A percentile compares a stretch with the other conserved stretches of the same genome.
Conservation (phyloP, 2,797 vertebrate genomes). For the Euphonia xanthogaster region DNA sequence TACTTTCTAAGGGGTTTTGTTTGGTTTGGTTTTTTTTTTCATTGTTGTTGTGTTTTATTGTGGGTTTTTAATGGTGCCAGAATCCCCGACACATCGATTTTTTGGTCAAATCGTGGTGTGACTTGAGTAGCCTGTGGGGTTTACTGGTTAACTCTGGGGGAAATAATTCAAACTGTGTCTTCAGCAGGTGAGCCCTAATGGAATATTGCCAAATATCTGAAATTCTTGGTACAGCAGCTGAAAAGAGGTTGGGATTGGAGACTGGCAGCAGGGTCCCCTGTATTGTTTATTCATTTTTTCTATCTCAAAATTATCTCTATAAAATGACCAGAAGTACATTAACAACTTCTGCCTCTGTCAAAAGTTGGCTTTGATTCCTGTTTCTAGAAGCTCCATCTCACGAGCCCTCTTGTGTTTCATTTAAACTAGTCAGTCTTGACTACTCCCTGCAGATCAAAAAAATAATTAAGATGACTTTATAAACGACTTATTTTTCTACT, state of each 20-base stretch:
- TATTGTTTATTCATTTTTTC: neutral
- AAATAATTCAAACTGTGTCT: neutral
- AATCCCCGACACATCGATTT: neutral
- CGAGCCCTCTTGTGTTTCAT: neutral
- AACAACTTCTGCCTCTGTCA: neutral
- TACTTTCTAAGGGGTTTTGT: neutral
- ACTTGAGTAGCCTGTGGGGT: neutral
- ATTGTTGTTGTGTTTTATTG: neutral
- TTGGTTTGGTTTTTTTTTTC: neutral
- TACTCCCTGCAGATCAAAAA: neutral
- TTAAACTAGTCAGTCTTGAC: neutral
- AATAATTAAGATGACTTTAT: neutral
- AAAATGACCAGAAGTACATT: neutral
- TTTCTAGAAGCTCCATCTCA: neutral
- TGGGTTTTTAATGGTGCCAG: accelerated
- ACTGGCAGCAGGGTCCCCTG: neutral
- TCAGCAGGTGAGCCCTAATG: neutral
- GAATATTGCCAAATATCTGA: neutral
- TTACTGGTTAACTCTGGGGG: neutral
- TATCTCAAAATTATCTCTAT: neutral
- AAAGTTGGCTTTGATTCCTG: neutral
- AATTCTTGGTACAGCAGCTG: neutral
- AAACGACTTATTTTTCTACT: neutral
- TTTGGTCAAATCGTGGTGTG: neutral
- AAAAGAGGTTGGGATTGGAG: neutral